These are phyloP conservation scores for Dromaius novaehollandiae DNA, from an alignment of 2,113 vertebrate species.

Conservation along the genomic window DNA sequence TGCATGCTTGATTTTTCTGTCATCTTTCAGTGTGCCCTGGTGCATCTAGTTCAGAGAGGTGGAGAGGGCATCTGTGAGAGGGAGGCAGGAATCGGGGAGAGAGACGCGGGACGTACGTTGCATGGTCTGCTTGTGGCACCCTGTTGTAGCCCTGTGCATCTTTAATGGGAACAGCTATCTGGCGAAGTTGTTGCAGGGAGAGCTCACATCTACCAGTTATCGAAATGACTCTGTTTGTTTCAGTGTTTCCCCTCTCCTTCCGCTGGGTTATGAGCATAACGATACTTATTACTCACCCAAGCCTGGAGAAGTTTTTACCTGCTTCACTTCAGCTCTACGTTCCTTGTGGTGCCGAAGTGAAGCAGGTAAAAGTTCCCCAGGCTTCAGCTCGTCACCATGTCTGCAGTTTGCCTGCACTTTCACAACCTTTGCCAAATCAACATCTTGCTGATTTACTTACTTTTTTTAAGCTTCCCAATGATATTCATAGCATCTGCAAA, in stretches of 20 bases:
- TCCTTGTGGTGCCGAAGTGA: not conserved
- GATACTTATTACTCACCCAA: not conserved
- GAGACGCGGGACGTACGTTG: not conserved
- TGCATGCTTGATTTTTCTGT: not conserved
- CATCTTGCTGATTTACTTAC: not conserved
- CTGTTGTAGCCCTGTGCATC: not conserved
- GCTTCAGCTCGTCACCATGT: not conserved
- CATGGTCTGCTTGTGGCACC: fast-evolving
- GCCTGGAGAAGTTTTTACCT: not conserved
- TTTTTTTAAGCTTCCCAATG: not conserved
- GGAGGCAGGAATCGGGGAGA: not conserved
- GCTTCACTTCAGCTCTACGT: not conserved
- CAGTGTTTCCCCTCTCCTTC: not conserved
- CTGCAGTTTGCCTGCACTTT: not conserved
- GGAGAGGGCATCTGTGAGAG: not conserved
- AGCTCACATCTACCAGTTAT: not conserved
- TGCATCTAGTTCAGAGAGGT: not conserved
- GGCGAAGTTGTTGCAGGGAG: not conserved
- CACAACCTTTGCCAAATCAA: not conserved
- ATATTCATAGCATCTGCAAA: not conserved
- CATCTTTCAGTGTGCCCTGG: not conserved
- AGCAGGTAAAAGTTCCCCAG: too few species aligned
- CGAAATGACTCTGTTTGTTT: not conserved
- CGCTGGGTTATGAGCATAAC: not conserved
- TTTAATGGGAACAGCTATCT: not conserved